Conservation (phyloP, 2,113 vertebrate genomes). For the human region GRCh38 chr9:1891501-1892000, state of each 20-base stretch:
- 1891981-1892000: slow-evolving; percentile 48
- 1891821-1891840: slow-evolving; percentile 24
- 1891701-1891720: background rate
- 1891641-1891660: slow-evolving; percentile 36
- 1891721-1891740: background rate
- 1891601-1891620: background rate
- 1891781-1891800: slow-evolving; percentile 13
- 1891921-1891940: background rate
- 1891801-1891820: background rate
- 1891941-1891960: background rate
- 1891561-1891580: slow-evolving; percentile 10
- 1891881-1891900: slow-evolving; percentile 39
- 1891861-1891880: background rate
- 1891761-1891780: background rate
- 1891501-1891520: background rate
- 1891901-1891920: background rate
- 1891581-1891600: slow-evolving; percentile 42
- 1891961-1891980: background rate
- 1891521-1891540: slow-evolving; percentile 42
- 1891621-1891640: background rate
- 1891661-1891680: slow-evolving; percentile 39
- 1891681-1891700: slow-evolving; percentile 5
- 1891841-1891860: slow-evolving; percentile 55
- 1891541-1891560: slow-evolving; percentile 42
- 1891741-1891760: background rate